Conservation (phyloP, 2,113 vertebrate genomes). For the Microcebus jonahi region DNA sequence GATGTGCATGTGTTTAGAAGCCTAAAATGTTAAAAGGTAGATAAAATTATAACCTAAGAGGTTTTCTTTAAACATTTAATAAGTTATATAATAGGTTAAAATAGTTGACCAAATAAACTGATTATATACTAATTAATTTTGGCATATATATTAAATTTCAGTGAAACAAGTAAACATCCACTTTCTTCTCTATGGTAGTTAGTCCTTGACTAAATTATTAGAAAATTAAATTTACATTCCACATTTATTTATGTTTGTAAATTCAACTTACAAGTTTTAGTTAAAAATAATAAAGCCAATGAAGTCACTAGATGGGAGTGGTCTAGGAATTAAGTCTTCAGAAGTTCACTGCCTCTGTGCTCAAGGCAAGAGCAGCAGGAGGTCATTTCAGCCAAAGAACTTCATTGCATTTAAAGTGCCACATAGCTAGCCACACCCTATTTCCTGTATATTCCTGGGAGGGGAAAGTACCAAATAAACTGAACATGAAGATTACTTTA, state of each 20-base stretch:
- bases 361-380: background rate
- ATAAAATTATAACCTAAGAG: background rate
- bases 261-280: constrained; percentile 14
- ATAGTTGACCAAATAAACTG: background rate
- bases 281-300: constrained; percentile 28
- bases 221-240: constrained; percentile 36
- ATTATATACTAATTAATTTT: background rate
- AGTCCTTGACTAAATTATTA: constrained; percentile 26
- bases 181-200: constrained; percentile 1
- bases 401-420: background rate
- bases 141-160: background rate
- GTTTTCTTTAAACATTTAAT: constrained; percentile 29
- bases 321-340: background rate
- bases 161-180: background rate
- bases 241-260: constrained; percentile 4
- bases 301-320: background rate
- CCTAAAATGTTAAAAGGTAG: background rate
- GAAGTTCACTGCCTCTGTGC: background rate
- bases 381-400: background rate
- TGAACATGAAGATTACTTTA: background rate
- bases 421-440: background rate
- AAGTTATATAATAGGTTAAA: constrained; percentile 18
- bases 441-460: background rate
- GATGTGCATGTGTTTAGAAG: background rate
- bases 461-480: background rate